Evolutionary conservation across 1,140 invertebrate genomes (phyloP).

Genomic region (Apis cerana): DNA sequence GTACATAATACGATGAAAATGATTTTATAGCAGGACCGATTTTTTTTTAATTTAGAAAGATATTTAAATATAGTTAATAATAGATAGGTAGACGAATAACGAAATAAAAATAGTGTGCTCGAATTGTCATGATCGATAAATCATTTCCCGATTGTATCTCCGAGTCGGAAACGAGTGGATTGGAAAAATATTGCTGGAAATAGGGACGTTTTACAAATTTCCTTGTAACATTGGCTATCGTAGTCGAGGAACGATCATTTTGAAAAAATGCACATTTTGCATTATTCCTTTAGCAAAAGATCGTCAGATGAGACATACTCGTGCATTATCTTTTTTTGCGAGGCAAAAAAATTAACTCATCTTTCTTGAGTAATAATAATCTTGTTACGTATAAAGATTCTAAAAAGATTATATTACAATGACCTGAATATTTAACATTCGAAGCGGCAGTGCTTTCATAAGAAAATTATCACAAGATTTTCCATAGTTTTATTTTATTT

Average conservation of each 20-base stretch:
- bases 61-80: neutral
- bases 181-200: too few relatives aligned
- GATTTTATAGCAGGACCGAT: neutral
- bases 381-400: conserved; percentile 8
- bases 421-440: conserved; percentile 9
- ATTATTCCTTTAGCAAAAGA: conserved; percentile 2
- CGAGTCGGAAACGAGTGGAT: neutral
- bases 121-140: neutral
- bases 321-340: neutral
- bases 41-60: neutral
- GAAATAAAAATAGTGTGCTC: neutral
- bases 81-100: too few relatives aligned
- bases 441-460: too few relatives aligned
- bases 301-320: neutral
- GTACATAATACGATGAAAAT: too few relatives aligned
- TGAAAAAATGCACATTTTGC: neutral
- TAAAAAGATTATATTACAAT: conserved; percentile 11
- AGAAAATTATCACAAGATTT: neutral
- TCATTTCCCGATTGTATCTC: too few relatives aligned
- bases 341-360: conserved; percentile 1
- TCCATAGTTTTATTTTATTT: too few relatives aligned
- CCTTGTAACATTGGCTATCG: neutral
- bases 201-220: neutral
- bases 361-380: neutral
- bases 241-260: neutral